Conservation (phyloP, 2,888 invertebrate species). For the Nomada flava region DNA sequence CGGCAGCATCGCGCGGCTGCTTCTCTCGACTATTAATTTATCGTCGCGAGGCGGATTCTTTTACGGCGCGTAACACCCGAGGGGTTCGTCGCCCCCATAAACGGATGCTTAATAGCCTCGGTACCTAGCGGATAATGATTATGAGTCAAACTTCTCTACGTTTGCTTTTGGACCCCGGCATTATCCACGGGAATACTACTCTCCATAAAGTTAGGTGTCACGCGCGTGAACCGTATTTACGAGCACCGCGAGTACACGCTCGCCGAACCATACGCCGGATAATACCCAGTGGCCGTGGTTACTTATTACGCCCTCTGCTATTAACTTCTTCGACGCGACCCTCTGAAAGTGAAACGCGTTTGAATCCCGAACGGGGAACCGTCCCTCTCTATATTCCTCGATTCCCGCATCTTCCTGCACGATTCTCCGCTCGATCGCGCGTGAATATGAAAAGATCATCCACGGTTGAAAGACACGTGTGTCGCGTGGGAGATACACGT, state of each 20-base stretch:
- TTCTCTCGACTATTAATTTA: constrained; percentile 69
- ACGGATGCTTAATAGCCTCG: constrained; percentile 52
- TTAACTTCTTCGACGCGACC: constrained; percentile 10
- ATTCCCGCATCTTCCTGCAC: neutral
- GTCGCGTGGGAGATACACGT: constrained; percentile 75
- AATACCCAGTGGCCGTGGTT: constrained; percentile 13
- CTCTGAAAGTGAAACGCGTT: constrained; percentile 36
- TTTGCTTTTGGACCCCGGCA: constrained; percentile 22
- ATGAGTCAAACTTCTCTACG: constrained; percentile 33
- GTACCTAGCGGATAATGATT: constrained; percentile 51
- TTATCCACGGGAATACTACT: constrained; percentile 32
- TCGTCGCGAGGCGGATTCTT: constrained; percentile 61
- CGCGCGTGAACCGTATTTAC: constrained; percentile 36
- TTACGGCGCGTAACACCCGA: constrained; percentile 30
- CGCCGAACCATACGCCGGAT: neutral
- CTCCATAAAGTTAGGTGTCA: constrained; percentile 28
- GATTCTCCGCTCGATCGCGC: constrained; percentile 16
- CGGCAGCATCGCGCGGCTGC: constrained; percentile 9
- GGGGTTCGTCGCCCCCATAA: constrained; percentile 51
- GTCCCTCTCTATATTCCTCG: constrained; percentile 3
- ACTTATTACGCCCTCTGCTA: constrained; percentile 33
- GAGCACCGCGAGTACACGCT: neutral
- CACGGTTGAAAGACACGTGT: constrained; percentile 65
- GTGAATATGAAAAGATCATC: constrained; percentile 45
- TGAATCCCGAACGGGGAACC: constrained; percentile 5